Percentiles rank a stretch among this genome's conserved stretches.
Evolutionary conservation across 1,140 invertebrate genomes (phyloP).

Genomic region (Thereuonema tuberculata): DNA sequence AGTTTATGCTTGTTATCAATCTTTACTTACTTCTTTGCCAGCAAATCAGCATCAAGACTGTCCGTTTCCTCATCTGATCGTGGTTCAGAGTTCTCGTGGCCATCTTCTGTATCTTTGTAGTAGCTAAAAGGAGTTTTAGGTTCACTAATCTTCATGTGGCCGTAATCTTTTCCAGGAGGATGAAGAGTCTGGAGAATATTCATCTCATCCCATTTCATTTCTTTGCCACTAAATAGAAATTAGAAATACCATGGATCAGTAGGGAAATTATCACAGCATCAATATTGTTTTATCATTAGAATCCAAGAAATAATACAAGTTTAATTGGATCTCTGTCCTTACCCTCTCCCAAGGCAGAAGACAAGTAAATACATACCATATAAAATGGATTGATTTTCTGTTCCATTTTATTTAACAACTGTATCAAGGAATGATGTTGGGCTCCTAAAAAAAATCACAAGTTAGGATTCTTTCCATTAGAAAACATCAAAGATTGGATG

Average conservation of each 20-base stretch:
- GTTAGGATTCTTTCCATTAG: no score
- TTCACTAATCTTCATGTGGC: conserved; percentile 99
- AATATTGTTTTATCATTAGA: not conserved
- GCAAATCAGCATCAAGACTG: conserved; percentile 50
- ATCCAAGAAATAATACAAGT: not conserved
- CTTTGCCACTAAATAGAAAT: conserved; percentile 19
- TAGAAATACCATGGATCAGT: not conserved
- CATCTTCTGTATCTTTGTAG: conserved; percentile 44
- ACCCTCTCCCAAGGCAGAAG: not conserved
- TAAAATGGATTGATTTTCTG: no score
- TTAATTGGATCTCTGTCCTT: not conserved
- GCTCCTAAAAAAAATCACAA: no score
- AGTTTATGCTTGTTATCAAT: not conserved
- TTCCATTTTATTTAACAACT: no score
- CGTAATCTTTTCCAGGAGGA: conserved; percentile 96
- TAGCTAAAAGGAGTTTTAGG: conserved; percentile 92
- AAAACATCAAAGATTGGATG: no score
- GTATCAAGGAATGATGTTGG: no score
- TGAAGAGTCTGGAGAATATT: conserved; percentile 97
- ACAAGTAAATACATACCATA: not conserved
- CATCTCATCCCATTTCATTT: conserved; percentile 96
- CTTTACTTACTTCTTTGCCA: conserved; percentile 43
- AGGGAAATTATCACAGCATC: no score
- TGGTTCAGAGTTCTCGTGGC: conserved; percentile 47
- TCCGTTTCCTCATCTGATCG: conserved; percentile 38